phyloP scores from a whole-genome alignment of 1,140 invertebrate genomes.

The Octopus sinensis region DNA sequence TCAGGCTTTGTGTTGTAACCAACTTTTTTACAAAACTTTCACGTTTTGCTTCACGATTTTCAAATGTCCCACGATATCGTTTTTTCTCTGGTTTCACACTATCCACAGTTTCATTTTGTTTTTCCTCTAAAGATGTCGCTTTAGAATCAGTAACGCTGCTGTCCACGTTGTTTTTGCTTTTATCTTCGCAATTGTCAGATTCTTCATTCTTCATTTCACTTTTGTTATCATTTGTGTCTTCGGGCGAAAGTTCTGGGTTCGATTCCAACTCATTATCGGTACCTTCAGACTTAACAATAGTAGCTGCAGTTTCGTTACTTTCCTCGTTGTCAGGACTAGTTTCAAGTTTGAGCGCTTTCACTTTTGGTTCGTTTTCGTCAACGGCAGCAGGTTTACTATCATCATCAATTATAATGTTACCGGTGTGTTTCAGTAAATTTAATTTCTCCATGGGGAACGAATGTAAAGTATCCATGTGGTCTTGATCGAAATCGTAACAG shows the following conservation, averaged over 20 bases:
- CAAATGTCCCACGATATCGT: neutral
- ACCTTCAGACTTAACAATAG: neutral
- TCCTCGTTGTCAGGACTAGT: neutral
- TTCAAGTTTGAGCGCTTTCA: neutral
- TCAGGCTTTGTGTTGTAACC: neutral
- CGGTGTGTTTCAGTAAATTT: neutral
- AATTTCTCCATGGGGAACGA: constrained; percentile 11
- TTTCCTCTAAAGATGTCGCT: neutral
- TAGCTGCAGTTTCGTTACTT: neutral
- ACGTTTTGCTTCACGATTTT: neutral
- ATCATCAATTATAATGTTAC: neutral
- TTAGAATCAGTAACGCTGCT: neutral
- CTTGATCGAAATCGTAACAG: constrained; percentile 5
- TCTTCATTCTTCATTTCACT: neutral
- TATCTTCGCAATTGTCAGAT: neutral
- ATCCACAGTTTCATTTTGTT: neutral
- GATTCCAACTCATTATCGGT: neutral
- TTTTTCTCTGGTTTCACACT: neutral
- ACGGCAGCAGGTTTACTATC: constrained; percentile 12
- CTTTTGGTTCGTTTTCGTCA: neutral
- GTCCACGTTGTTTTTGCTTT: neutral
- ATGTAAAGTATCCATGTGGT: constrained; percentile 8
- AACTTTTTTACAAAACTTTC: neutral
- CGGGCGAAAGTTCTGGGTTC: neutral
- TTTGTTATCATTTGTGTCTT: neutral